Evolutionary conservation across 1,140 invertebrate genomes (phyloP).

Genomic region (Euura lappo): DNA sequence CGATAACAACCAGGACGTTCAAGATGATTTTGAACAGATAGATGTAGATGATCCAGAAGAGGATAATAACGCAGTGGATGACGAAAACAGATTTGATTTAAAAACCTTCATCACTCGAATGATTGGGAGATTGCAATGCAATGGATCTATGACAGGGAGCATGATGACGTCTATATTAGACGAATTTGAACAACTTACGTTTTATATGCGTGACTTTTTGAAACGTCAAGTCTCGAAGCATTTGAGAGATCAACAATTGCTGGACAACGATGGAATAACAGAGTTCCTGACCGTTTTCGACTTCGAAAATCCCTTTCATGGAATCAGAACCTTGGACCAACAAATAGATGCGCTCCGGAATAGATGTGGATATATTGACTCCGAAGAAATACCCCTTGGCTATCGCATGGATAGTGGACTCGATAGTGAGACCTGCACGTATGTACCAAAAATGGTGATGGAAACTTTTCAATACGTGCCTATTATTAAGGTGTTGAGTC

Average conservation of each 20-base stretch:
- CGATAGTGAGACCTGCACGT: slow-evolving; percentile 17
- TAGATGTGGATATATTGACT: slow-evolving; percentile 24
- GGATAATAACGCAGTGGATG: neutral
- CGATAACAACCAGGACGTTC: neutral
- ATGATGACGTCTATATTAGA: slow-evolving; percentile 12
- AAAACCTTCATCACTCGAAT: slow-evolving; percentile 20
- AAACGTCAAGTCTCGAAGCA: slow-evolving; percentile 17
- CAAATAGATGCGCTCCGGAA: slow-evolving; percentile 27
- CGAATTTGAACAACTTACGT: slow-evolving; percentile 23
- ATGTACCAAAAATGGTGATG: slow-evolving; percentile 17
- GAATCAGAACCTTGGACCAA: slow-evolving; percentile 25
- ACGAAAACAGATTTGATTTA: neutral
- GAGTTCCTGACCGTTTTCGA: slow-evolving; percentile 18
- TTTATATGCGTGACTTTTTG: neutral
- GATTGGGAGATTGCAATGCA: slow-evolving; percentile 23
- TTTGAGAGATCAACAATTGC: slow-evolving; percentile 14
- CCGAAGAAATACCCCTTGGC: slow-evolving; percentile 26
- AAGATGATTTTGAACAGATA: neutral
- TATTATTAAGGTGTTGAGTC: slow-evolving; percentile 22
- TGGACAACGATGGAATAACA: slow-evolving; percentile 17
- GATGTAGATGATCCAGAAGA: neutral
- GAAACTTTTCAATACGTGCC: slow-evolving; percentile 27
- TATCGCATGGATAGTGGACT: slow-evolving; percentile 18
- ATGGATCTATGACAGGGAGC: slow-evolving; percentile 23
- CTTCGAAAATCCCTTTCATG: slow-evolving; percentile 23